Percentiles rank a stretch among this genome's conserved stretches.
phyloP scores from a whole-genome alignment of 2,888 invertebrate species.

The Notodonta ziczac region DNA sequence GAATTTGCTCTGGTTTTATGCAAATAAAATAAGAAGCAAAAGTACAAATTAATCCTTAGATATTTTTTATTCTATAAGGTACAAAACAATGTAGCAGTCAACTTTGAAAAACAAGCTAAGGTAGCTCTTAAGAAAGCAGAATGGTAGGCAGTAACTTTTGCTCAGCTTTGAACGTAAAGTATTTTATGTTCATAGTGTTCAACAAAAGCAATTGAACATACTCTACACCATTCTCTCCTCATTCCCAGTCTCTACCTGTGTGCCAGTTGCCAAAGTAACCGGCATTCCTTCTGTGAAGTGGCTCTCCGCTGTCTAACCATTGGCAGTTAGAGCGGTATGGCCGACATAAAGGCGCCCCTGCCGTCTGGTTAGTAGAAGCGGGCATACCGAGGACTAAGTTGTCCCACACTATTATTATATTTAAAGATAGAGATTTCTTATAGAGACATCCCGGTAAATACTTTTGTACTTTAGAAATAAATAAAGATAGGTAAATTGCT shows the following conservation, averaged over 20 bases:
- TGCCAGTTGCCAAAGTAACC: constrained; percentile 46
- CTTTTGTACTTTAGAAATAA: too few relatives aligned
- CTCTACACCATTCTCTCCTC: background rate
- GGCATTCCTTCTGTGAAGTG: constrained; percentile 55
- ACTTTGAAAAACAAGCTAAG: too few relatives aligned
- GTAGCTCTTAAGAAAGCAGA: too few relatives aligned
- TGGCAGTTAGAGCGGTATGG: constrained; percentile 30
- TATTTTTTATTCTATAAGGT: too few relatives aligned
- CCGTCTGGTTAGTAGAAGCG: constrained; percentile 47
- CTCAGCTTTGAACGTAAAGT: too few relatives aligned
- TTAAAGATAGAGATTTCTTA: background rate
- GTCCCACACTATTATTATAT: constrained; percentile 23
- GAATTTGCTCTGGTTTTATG: too few relatives aligned
- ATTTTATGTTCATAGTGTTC: background rate
- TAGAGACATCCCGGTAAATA: too few relatives aligned
- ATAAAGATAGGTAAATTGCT: too few relatives aligned
- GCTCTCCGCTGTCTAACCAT: constrained; percentile 42
- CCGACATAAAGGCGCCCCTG: constrained; percentile 70
- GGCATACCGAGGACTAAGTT: constrained; percentile 22
- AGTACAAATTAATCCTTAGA: too few relatives aligned
- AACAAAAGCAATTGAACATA: background rate
- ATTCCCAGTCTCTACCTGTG: constrained; percentile 35
- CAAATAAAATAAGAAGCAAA: too few relatives aligned
- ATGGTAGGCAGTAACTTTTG: too few relatives aligned
- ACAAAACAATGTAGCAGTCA: too few relatives aligned